A percentile compares a stretch with the other conserved stretches of the same genome.
phyloP scores from a whole-genome alignment of 2,113 vertebrate species.

The Puntigrus tetrazona region DNA sequence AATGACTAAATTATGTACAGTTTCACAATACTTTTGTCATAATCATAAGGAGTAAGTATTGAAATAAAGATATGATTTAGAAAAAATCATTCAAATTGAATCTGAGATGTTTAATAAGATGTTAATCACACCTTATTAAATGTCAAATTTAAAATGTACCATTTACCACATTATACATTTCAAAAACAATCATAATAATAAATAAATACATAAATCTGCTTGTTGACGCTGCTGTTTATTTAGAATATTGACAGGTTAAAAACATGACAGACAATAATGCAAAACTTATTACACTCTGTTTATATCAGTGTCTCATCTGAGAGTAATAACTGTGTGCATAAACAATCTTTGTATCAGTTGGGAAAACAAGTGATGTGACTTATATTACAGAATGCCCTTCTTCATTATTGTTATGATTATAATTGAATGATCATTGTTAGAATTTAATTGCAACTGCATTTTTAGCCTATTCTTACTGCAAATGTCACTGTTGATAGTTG shows the following conservation, averaged over 20 bases:
- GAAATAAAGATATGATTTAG: not conserved
- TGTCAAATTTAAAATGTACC: not conserved
- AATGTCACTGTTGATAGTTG: not conserved
- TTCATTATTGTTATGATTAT: not conserved
- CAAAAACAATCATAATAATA: too few species aligned
- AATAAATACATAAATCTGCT: too few species aligned
- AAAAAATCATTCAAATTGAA: not conserved
- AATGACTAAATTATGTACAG: not conserved
- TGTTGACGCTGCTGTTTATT: not conserved
- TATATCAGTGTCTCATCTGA: not conserved
- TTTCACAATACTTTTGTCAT: not conserved
- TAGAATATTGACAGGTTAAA: not conserved
- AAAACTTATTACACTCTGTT: conserved; percentile 14
- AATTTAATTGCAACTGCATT: not conserved
- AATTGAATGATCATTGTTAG: not conserved
- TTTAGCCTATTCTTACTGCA: not conserved
- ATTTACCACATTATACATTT: not conserved
- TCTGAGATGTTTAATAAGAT: not conserved
- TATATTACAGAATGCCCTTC: not conserved
- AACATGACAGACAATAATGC: not conserved
- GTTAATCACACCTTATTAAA: not conserved
- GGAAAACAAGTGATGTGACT: not conserved
- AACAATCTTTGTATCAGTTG: conserved; percentile 11
- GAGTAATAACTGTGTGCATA: not conserved
- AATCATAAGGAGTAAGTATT: not conserved